Evolutionary conservation across 2,888 invertebrate genomes (phyloP), one percentile per base, ranked within the genome.

Genomic region (Coenonympha glycerion): DNA sequence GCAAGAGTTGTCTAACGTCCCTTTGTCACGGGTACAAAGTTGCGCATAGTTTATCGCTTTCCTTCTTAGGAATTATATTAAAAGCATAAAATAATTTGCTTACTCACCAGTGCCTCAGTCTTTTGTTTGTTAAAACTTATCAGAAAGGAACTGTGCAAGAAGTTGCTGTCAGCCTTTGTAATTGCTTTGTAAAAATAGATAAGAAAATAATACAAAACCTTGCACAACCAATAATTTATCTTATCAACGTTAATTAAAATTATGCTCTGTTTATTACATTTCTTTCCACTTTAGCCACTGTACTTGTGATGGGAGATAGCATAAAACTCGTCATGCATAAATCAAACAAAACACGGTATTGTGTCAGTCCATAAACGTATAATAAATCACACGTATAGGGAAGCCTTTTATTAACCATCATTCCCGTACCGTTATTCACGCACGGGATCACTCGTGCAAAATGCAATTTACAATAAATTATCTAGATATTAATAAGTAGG

Each of bases 381-480:
- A 49, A 53, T 55, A 55, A 53, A 55, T 55, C 53, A 52, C 44
- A 50, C 53, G 49, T 47, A n/a, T n/a, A 41, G 49, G 53, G 47
- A 55, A 53, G 44, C 55, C 53, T 55, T 55, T 51, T 55, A 55
- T 55, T 47, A 55, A 50, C 49, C 53, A 40, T 50, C 55, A 54
- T 55, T 56, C 61, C 59, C 57, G 33, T 46, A 40, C 49, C 64
- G 61, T 68, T 68, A 76, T 72, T 77, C 76, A 77, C 73, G 76
- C 76, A 73, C 74, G 73, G 68, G 64, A 71, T 73, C 74, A 73
- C 74, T 71, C 68, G 67, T 76, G 72, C 73, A 75, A 73, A 83
- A 84, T 84, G 86, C 83, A 86, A 87, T 86, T 85, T 87, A 84
- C 86, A 87, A 86, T 87, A 87, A 87, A 87, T 87, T 87, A 86